phyloP scores from a whole-genome alignment of 2,888 invertebrate species.

The Hemicrepidius hirtus region DNA sequence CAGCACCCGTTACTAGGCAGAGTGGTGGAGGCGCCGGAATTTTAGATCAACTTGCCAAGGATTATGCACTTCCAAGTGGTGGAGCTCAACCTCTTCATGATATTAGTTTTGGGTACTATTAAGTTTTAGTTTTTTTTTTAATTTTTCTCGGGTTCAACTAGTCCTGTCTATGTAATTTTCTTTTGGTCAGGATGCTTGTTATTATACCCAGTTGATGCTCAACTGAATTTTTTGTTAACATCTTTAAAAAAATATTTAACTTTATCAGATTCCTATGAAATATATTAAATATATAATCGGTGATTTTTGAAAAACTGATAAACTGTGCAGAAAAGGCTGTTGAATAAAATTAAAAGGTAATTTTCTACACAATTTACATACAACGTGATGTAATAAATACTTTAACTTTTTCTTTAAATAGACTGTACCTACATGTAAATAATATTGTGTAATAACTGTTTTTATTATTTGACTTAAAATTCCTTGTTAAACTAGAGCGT shows the following conservation, averaged over 20 bases:
- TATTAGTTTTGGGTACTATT: constrained; percentile 89
- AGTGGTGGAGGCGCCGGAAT: constrained; percentile 73
- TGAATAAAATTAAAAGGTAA: background rate
- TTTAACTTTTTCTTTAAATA: constrained; percentile 40
- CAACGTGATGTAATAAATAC: constrained; percentile 27
- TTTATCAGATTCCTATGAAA: constrained; percentile 42
- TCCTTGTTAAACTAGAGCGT: constrained; percentile 32
- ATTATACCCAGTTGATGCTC: constrained; percentile 45
- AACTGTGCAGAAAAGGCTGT: constrained; percentile 22
- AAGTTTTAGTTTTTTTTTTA: constrained; percentile 59
- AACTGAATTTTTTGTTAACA: constrained; percentile 33
- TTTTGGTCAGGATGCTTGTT: constrained; percentile 28
- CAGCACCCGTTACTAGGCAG: constrained; percentile 60
- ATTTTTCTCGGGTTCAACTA: constrained; percentile 42
- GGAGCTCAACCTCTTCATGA: constrained; percentile 84
- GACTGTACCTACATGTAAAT: constrained; percentile 49
- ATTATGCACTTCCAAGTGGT: constrained; percentile 84
- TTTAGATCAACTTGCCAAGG: constrained; percentile 87
- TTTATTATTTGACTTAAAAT: constrained; percentile 16
- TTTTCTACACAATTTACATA: constrained; percentile 18
- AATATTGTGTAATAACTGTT: constrained; percentile 35
- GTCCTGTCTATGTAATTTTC: constrained; percentile 30
- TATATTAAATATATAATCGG: too few species aligned
- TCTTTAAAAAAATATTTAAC: background rate
- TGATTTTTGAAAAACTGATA: background rate